phyloP scores from a whole-genome alignment of 2,113 vertebrate genomes.

The Peromyscus leucopus region DNA sequence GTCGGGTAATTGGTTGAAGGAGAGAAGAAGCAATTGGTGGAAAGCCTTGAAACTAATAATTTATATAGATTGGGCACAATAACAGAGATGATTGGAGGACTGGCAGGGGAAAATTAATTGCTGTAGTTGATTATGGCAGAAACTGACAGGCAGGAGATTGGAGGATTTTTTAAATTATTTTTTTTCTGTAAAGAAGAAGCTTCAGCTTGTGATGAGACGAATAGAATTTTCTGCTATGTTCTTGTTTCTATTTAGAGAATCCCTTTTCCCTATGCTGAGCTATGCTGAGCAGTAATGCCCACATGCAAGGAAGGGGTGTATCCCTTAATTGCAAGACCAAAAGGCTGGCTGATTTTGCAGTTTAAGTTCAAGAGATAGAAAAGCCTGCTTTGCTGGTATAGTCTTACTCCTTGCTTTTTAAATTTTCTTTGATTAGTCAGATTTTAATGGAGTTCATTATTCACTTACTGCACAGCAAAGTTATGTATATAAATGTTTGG shows the following conservation, averaged over 20 bases:
- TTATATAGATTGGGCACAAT: constrained; percentile 45
- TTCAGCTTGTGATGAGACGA: constrained; percentile 15
- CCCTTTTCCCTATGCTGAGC: not conserved
- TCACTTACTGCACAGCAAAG: constrained; percentile 78
- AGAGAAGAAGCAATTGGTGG: constrained; percentile 46
- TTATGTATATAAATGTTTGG: constrained; percentile 67
- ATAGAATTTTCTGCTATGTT: not conserved
- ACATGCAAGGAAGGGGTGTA: not conserved
- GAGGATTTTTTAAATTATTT: not conserved
- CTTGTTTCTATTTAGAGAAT: constrained; percentile 38
- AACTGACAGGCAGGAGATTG: constrained; percentile 40
- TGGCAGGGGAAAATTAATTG: constrained; percentile 53
- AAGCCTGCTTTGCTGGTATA: constrained; percentile 15
- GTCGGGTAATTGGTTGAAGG: not conserved
- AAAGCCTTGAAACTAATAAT: constrained; percentile 57
- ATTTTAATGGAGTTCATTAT: constrained; percentile 85
- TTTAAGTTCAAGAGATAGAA: constrained; percentile 10
- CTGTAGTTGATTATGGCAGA: constrained; percentile 61
- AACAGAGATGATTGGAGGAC: constrained; percentile 34
- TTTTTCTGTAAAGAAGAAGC: constrained; percentile 31
- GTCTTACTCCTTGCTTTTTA: not conserved
- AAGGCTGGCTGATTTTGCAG: not conserved
- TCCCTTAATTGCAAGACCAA: constrained; percentile 37
- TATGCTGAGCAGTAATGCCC: constrained; percentile 21
- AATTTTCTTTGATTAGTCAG: constrained; percentile 78